Conservation (phyloP, 2,113 vertebrate species). For the Arenaria interpres region DNA sequence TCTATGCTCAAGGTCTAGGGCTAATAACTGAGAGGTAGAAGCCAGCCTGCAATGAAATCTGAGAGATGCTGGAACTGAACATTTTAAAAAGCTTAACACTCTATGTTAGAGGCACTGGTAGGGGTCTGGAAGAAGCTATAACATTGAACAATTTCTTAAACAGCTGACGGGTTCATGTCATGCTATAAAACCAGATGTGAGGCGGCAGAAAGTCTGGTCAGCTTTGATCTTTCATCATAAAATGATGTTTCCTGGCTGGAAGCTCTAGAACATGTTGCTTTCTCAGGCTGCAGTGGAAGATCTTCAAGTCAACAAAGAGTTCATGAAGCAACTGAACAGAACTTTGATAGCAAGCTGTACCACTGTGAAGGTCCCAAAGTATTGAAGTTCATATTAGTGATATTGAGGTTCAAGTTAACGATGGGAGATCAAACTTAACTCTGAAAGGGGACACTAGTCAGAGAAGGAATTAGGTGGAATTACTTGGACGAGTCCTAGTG, state of each 20-base stretch:
- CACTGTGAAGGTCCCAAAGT: not conserved
- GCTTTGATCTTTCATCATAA: not conserved
- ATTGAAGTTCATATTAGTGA: not conserved
- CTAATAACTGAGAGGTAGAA: not conserved
- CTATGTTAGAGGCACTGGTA: not conserved
- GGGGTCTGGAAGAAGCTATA: not conserved
- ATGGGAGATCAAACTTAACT: not conserved
- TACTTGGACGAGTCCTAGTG: not conserved
- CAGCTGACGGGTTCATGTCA: not conserved
- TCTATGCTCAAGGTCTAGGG: not conserved
- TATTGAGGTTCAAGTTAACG: not conserved
- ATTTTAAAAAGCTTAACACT: not conserved
- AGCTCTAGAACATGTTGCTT: not conserved
- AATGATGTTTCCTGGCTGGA: not conserved
- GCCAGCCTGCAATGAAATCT: not conserved
- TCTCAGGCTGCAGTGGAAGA: not conserved
- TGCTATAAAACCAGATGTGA: not conserved
- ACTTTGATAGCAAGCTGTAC: not conserved
- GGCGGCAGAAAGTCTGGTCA: not conserved
- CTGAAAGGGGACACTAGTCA: not conserved
- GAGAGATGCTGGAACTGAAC: not conserved
- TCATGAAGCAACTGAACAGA: not conserved
- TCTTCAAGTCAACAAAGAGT: not conserved
- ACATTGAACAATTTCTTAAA: not conserved
- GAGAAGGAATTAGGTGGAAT: not conserved